phyloP scores from a whole-genome alignment of 2,797 vertebrate species.

The Enteromius paludinosus region DNA sequence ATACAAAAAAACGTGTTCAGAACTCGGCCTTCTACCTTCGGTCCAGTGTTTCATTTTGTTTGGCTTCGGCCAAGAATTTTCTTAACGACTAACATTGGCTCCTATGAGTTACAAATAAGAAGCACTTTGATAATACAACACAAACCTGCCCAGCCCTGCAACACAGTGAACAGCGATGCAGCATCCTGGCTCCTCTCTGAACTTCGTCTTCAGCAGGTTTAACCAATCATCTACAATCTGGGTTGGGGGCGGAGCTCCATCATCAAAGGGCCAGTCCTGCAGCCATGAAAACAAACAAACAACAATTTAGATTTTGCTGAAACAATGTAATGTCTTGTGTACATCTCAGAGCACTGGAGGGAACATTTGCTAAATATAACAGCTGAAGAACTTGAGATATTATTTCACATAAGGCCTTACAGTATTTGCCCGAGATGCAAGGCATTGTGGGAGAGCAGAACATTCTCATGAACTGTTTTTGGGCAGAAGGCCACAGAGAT shows the following conservation, averaged over 20 bases:
- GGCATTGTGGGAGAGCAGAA: conserved; percentile 26
- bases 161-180: conserved; percentile 98
- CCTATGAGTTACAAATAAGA: not conserved
- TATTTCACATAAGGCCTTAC: conserved; percentile 4
- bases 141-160: conserved; percentile 91
- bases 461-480: conserved; percentile 51
- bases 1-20: too few relatives aligned
- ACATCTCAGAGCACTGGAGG: not conserved
- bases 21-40: too few relatives aligned
- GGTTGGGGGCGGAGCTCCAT: conserved; percentile 93
- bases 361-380: not conserved
- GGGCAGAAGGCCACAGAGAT: conserved; percentile 42
- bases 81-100: too few relatives aligned
- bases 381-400: conserved; percentile 5
- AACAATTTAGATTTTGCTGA: conserved; percentile 6
- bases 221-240: conserved; percentile 98
- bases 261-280: conserved; percentile 98
- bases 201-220: conserved; percentile 93
- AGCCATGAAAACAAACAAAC: not conserved
- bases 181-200: conserved; percentile 92
- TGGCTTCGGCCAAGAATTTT: too few relatives aligned
- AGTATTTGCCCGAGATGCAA: conserved; percentile 19
- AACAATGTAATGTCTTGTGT: not conserved
- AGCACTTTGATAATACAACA: not conserved
- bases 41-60: too few relatives aligned